Evolutionary conservation across 2,113 vertebrate genomes (phyloP), one percentile per base, ranked within the genome.

Genomic region (Heliornis fulica): DNA sequence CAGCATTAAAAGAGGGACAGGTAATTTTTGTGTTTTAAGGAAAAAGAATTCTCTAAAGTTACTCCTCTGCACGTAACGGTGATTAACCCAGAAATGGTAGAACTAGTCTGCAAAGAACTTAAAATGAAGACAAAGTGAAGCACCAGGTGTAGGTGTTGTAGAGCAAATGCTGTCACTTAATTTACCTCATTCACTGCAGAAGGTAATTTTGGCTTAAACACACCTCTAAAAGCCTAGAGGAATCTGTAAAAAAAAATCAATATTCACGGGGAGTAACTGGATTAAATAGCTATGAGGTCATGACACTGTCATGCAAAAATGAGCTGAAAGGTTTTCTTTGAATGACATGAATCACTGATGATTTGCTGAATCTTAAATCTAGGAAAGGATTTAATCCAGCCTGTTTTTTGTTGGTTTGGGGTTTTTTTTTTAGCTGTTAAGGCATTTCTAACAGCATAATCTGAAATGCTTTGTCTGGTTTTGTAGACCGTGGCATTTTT

Each of bases 231-330:
- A 85, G 84, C 48, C 75, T 82, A 69, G 90, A 86, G 88, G 72
- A 93, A 86, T 51, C 40, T 96, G 92, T 94, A 93, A 92, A 88
- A 93, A 92, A 77, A 83, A 40, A 38, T 1, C n/a, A 70, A 10
- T 92, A 80, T 96, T 90, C 93, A 77, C 92, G 86, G 96, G 66
- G 80, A 93, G 32, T 87, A 95, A 94, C 91, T 94, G 95, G 93
- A 95, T 91, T 75, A 60, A 84, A 61, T 87, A 88, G 79, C 88
- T 79, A 3, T 34, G 29, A 65, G 83, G 86, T 74, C 64, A 45
- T 68, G 91, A 38, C 60, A 59, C 46, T 66, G 79, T 91, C 92
- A 57, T 51, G 71, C 69, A 56, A 11, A 68, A 83, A 63, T 56
- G 32, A 79, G 4, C 81, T 60, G 83, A 72, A 75, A 59, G 83